phyloP scores from a whole-genome alignment of 2,113 vertebrate species.

The Jacana jacana region DNA sequence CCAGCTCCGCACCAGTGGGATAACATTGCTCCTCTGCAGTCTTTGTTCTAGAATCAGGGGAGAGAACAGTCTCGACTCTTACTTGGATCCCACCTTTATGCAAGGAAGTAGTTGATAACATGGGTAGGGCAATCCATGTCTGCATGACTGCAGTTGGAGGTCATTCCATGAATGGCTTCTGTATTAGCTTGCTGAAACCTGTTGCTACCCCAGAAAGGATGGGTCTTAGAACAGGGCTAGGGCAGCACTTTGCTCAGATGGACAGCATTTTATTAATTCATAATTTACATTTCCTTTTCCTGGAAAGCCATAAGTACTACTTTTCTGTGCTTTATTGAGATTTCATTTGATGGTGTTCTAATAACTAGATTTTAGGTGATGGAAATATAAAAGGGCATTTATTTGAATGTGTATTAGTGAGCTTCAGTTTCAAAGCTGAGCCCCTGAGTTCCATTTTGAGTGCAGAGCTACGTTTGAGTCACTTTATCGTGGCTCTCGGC shows the following conservation, averaged over 20 bases:
- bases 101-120: neutral
- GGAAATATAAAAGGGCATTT: neutral
- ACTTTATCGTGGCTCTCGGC: neutral
- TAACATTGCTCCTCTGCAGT: neutral
- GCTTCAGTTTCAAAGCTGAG: neutral
- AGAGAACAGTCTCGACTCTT: neutral
- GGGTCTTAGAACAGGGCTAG: neutral
- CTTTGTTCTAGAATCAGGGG: neutral
- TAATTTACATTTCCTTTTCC: neutral
- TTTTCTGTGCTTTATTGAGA: neutral
- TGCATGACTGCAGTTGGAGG: neutral
- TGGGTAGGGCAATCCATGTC: neutral
- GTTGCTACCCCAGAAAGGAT: neutral
- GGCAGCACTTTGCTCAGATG: neutral
- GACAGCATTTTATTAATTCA: neutral
- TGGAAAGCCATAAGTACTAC: neutral
- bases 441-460: neutral
- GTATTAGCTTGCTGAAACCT: neutral
- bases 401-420: neutral
- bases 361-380: neutral
- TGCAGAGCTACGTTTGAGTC: neutral
- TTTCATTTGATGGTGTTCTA: neutral
- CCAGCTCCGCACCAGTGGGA: neutral
- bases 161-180: neutral
- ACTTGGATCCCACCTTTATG: neutral